Conservation (phyloP, 2,888 invertebrate genomes). For the Cephus pulcher region DNA sequence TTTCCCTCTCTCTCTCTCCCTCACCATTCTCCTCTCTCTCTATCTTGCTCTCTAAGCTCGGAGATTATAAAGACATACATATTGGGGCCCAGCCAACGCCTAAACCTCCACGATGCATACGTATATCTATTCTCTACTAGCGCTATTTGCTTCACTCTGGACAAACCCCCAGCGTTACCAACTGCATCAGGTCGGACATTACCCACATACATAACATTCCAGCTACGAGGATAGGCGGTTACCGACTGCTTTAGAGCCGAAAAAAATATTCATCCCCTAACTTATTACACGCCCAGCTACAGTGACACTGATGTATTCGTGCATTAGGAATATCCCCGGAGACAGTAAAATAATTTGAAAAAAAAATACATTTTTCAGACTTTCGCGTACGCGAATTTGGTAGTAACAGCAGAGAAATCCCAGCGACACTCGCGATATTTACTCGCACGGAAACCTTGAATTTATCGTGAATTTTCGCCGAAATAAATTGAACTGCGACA, state of each 20-base stretch:
- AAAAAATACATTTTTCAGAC: background rate
- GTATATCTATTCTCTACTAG: background rate
- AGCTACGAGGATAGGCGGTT: background rate
- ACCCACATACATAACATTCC: background rate
- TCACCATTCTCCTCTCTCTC: no score
- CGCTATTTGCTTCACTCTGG: background rate
- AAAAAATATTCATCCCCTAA: background rate
- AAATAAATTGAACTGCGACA: background rate
- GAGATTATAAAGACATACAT: slow-evolving; percentile 47
- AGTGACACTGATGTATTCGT: background rate
- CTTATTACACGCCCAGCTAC: background rate
- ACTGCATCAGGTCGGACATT: background rate
- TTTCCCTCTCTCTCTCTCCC: slow-evolving; percentile 15
- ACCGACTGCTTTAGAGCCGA: background rate
- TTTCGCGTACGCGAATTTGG: background rate
- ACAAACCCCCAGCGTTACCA: background rate
- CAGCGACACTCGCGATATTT: background rate
- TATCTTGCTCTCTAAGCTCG: slow-evolving; percentile 25
- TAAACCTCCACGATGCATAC: slow-evolving; percentile 38
- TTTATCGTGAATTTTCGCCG: background rate
- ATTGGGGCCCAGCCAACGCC: slow-evolving; percentile 35
- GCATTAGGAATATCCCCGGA: background rate
- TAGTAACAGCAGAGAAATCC: background rate
- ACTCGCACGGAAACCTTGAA: background rate
- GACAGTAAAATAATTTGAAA: background rate